These are phyloP conservation scores for Tetheella fluctuosa DNA, from an alignment of 2,888 invertebrate genomes.

Conservation along the genomic window DNA sequence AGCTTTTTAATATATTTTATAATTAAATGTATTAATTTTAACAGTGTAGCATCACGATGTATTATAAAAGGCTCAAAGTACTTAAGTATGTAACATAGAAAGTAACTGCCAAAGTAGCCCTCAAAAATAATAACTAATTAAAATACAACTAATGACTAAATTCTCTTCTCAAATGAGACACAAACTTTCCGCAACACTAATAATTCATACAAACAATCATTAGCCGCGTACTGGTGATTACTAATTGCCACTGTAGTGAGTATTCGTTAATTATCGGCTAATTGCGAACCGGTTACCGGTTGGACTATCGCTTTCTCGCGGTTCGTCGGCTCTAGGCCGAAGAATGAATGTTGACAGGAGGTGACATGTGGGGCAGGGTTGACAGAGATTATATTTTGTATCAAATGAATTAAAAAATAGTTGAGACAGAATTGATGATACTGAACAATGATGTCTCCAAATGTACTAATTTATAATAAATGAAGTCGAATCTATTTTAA, in stretches of 20 bases:
- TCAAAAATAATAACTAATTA: not conserved
- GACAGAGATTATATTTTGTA: constrained; percentile 1
- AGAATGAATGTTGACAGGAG: constrained; percentile 36
- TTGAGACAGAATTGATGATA: no score
- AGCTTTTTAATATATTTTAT: no score
- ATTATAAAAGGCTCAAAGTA: no score
- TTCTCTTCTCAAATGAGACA: not conserved
- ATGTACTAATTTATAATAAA: no score
- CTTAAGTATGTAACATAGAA: not conserved
- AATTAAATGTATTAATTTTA: no score
- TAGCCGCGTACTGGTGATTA: constrained; percentile 32
- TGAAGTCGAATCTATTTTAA: no score
- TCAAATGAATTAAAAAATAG: no score
- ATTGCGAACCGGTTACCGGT: constrained; percentile 42
- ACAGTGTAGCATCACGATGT: no score
- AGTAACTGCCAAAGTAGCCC: not conserved
- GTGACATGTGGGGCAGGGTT: constrained; percentile 31
- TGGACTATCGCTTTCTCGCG: constrained; percentile 49
- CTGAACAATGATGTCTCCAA: not conserved
- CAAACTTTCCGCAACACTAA: not conserved
- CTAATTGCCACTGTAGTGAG: constrained; percentile 39
- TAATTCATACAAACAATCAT: constrained; percentile 22
- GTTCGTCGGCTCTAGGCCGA: constrained; percentile 21
- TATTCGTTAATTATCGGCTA: constrained; percentile 49
- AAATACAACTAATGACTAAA: not conserved